phyloP scores from a whole-genome alignment of 2,888 invertebrate species.

The Heterodera filipjevi region DNA sequence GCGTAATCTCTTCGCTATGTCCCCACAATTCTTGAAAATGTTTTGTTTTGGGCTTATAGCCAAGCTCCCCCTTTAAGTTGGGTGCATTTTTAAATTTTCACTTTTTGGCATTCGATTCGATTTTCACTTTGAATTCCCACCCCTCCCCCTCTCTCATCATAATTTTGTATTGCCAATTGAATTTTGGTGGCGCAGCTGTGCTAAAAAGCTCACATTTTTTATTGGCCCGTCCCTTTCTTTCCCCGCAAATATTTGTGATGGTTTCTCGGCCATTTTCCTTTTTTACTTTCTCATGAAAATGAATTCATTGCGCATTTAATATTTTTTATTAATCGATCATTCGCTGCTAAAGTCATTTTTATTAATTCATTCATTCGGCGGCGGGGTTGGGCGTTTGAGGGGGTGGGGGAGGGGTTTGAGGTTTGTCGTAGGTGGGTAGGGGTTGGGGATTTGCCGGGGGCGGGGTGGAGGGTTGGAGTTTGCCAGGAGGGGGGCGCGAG shows the following conservation, averaged over 20 bases:
- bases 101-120: not conserved
- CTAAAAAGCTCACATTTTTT: not conserved
- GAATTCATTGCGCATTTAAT: not conserved
- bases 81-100: not conserved
- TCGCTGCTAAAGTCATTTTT: not conserved
- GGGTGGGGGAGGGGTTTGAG: no score
- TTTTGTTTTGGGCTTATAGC: not conserved
- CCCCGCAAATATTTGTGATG: conserved; percentile 2
- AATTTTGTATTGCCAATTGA: not conserved
- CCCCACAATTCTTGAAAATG: not conserved
- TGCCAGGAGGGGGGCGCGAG: no score
- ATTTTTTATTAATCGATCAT: not conserved
- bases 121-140: not conserved
- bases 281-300: not conserved
- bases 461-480: no score
- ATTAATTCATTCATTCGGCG: no score
- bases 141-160: not conserved
- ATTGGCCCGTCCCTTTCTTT: not conserved
- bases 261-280: not conserved
- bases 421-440: no score
- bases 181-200: conserved; percentile 5
- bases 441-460: no score
- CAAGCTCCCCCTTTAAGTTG: not conserved
- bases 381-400: no score
- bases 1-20: not conserved